Percentiles rank a stretch among this genome's conserved stretches.
Evolutionary conservation across 1,140 invertebrate species (phyloP).

Genomic region (Drosophila sechellia): DNA sequence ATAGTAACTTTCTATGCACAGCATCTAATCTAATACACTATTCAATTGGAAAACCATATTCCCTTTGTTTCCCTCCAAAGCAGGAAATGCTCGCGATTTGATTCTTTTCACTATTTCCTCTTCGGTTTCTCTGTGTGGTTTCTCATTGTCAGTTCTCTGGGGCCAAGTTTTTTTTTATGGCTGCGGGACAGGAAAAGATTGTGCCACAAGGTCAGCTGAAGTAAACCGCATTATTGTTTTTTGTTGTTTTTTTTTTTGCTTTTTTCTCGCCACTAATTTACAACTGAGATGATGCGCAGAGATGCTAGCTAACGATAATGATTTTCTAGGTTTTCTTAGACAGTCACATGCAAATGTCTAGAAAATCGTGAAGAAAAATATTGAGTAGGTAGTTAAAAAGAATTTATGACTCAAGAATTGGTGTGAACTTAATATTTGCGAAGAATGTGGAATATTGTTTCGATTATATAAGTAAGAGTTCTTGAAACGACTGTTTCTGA

Average conservation of each 20-base stretch:
- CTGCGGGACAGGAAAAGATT: constrained; percentile 43
- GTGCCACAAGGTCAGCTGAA: constrained; percentile 63
- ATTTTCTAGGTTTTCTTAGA: constrained; percentile 28
- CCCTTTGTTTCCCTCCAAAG: constrained; percentile 13
- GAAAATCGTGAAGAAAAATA: not conserved
- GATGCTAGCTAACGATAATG: constrained; percentile 43
- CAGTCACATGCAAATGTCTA: constrained; percentile 1
- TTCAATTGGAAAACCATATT: not conserved
- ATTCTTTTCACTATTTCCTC: constrained; percentile 41
- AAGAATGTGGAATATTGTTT: not conserved
- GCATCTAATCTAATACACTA: not conserved
- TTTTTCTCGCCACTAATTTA: constrained; percentile 35
- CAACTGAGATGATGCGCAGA: constrained; percentile 41
- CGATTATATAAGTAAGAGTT: not conserved
- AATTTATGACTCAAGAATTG: not conserved
- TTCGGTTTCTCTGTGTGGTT: constrained; percentile 58
- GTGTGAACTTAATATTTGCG: not conserved
- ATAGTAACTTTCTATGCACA: too few relatives aligned
- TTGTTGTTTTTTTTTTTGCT: constrained; percentile 20
- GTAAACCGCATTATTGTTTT: constrained; percentile 49
- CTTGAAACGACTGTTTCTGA: not conserved
- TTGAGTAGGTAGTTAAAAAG: not conserved
- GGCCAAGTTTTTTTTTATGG: constrained; percentile 25
- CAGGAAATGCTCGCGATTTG: constrained; percentile 55
- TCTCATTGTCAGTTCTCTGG: constrained; percentile 54